A percentile compares a stretch with the other conserved stretches of the same genome.
Evolutionary conservation across 2,113 vertebrate species (phyloP).

Genomic region (Pomatorhinus ruficollis): DNA sequence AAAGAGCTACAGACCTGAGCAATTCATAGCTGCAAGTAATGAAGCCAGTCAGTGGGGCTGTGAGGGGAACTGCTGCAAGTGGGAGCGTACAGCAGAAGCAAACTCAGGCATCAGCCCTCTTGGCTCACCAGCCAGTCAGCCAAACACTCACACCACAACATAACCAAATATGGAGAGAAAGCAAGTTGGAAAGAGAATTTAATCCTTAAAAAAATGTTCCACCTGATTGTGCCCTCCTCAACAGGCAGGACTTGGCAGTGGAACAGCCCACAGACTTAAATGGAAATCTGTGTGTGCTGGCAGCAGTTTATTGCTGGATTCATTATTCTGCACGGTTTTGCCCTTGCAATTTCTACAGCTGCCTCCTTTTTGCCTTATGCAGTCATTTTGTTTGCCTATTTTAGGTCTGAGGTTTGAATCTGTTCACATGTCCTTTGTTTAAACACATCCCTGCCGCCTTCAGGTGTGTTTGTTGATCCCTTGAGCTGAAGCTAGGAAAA

Average conservation of each 20-base stretch:
- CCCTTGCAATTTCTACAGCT: neutral
- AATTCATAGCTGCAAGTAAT: neutral
- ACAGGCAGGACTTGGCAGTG: neutral
- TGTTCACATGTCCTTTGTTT: conserved; percentile 8
- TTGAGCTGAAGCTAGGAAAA: neutral
- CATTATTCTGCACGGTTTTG: neutral
- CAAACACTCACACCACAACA: neutral
- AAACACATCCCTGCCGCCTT: conserved; percentile 21
- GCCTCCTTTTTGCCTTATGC: neutral
- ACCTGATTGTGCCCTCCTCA: neutral
- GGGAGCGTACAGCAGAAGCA: rapidly evolving
- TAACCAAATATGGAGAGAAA: neutral
- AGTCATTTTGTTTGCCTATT: neutral
- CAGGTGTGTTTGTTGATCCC: conserved; percentile 36
- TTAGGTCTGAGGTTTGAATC: conserved; percentile 8
- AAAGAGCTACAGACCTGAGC: neutral
- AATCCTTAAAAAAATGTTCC: neutral
- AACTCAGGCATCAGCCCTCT: neutral
- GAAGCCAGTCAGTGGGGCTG: neutral
- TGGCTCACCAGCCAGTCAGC: neutral
- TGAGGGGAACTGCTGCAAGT: neutral
- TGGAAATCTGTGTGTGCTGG: neutral
- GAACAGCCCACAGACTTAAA: neutral
- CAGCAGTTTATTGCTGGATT: neutral
- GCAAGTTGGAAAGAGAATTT: neutral